Evolutionary conservation across 2,797 vertebrate genomes (phyloP), one percentile per base, ranked within the genome.

Genomic region (Heliangelus exortis): DNA sequence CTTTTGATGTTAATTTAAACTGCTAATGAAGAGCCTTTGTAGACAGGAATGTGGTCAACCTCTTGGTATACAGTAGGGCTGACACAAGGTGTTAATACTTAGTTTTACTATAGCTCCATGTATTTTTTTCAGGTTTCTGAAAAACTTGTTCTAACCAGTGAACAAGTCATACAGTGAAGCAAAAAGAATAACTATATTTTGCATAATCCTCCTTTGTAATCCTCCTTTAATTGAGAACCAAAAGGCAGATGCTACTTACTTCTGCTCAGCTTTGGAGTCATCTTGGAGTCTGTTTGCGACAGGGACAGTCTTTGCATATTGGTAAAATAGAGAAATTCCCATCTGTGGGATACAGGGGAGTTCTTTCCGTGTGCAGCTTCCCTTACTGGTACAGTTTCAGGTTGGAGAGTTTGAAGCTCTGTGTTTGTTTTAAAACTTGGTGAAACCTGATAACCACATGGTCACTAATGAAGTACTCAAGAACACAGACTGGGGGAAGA

Each of bases 251-350:
- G 53, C 45, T 91, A 51, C 45, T 95, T 95, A 68, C 61, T 89
- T 54, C 45, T 91, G 15, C 33, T 83, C 87, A 62, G n/a, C 50
- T 87, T 80, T 68, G 71, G 82, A 39, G 93, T 95, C 96, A 90
- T 93, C 62, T 92, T 88, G 26, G 68, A 81, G 69, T n/a, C 51
- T 87, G 50, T 81, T 89, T 83, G 66, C 95, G 92, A 81, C 43
- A 54, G 47, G 19, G 69, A 19, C 12, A 0, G 39, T 53, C 65
- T 79, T 54, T 77, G 63, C 67, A 54, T 23, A 5, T 39, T 50
- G 59, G 47, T 87, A 86, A 91, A 91, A 92, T 36, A 87, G 33
- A 83, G 65, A 91, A 84, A 90, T 94, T 91, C 82, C 69, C 6
- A 1, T 51, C 79, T 91, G 66, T 80, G 87, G 54, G 33, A 18